Conservation (phyloP, 1,140 invertebrate genomes). For the Latrodectus geometricus region DNA sequence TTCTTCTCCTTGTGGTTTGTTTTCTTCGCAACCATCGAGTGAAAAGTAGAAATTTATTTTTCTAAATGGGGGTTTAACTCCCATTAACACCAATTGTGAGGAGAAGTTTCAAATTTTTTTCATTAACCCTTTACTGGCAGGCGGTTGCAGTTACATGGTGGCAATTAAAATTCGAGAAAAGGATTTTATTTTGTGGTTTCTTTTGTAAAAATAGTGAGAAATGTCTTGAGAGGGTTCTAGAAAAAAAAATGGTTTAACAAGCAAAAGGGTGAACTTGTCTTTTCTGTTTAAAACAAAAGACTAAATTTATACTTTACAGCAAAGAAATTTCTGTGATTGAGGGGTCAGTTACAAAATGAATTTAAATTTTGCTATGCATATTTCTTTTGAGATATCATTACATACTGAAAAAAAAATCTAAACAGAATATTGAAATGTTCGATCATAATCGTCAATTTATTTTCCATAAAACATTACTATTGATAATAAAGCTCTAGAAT, state of each 20-base stretch:
- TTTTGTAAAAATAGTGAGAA: constrained; percentile 60
- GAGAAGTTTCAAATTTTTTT: constrained; percentile 27
- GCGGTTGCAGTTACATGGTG: not conserved
- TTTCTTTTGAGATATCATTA: no score
- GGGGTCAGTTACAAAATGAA: constrained; percentile 32
- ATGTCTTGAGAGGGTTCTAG: constrained; percentile 5
- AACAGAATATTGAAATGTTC: no score
- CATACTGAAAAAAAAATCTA: no score
- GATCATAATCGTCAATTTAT: no score
- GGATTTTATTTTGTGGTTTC: constrained; percentile 7
- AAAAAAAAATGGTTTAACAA: constrained; percentile 56
- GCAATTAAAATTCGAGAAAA: constrained; percentile 44
- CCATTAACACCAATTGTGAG: constrained; percentile 58
- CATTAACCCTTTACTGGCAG: constrained; percentile 1
- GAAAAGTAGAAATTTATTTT: constrained; percentile 36
- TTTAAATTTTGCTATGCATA: not conserved
- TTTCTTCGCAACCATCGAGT: constrained; percentile 12
- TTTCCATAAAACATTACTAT: no score
- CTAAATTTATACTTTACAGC: constrained; percentile 46
- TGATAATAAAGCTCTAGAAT: no score
- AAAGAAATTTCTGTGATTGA: constrained; percentile 20
- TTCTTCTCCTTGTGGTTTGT: constrained; percentile 41
- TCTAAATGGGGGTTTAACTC: constrained; percentile 56
- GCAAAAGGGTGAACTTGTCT: constrained; percentile 49
- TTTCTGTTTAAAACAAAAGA: constrained; percentile 47